phyloP scores from a whole-genome alignment of 2,113 vertebrate genomes.

The Cheilinus undulatus region DNA sequence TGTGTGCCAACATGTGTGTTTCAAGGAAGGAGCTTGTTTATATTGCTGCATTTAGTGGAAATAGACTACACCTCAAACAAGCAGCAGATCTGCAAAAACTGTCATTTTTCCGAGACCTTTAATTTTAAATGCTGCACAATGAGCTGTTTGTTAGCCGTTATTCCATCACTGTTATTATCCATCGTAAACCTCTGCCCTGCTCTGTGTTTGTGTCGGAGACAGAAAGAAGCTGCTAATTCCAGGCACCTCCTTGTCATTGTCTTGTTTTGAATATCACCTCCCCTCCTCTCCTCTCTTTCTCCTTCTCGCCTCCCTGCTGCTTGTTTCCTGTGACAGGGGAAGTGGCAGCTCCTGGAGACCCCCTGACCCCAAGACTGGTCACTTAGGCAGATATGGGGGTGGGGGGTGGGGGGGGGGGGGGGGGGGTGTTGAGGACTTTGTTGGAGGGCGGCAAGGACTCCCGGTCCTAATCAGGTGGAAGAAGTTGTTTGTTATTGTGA shows the following conservation, averaged over 20 bases:
- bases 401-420: no score
- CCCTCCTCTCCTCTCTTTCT: constrained; percentile 57
- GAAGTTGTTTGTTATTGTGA: constrained; percentile 62
- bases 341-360: constrained; percentile 81
- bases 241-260: constrained; percentile 76
- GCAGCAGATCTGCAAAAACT: constrained; percentile 14
- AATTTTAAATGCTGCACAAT: constrained; percentile 21
- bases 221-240: constrained; percentile 57
- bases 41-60: constrained; percentile 32
- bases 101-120: constrained; percentile 38
- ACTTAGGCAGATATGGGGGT: constrained; percentile 87
- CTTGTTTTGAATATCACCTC: constrained; percentile 76
- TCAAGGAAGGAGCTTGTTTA: constrained; percentile 13
- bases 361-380: constrained; percentile 75
- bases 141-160: constrained; percentile 33
- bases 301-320: constrained; percentile 68
- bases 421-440: constrained; percentile 77
- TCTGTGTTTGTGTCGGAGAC: constrained; percentile 19
- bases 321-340: constrained; percentile 83
- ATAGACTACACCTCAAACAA: constrained; percentile 25
- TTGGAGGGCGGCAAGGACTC: constrained; percentile 75
- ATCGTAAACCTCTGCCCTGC: constrained; percentile 38
- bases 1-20: constrained; percentile 36
- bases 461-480: constrained; percentile 65
- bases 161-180: constrained; percentile 41